Evolutionary conservation across 2,113 vertebrate species (phyloP), one percentile per base, ranked within the genome.

Genomic region (Casuarius casuarius): DNA sequence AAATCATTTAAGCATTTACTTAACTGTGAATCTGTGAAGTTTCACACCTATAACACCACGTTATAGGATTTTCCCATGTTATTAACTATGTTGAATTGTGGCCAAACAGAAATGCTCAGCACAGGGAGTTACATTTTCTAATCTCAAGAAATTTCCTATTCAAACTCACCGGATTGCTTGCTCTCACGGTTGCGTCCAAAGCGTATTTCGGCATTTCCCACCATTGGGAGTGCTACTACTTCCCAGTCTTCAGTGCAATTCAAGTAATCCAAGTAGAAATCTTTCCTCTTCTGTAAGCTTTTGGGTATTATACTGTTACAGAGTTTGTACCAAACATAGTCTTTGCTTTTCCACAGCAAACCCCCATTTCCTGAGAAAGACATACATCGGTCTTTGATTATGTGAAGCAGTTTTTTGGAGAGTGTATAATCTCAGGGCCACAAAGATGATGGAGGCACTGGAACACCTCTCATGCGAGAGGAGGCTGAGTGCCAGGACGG

Each of bases 181-280:
- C 18, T 18, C 26, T 20, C 42, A 2, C 61, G 4, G 25, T 31
- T 71, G 35, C 25, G 10, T 48, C 26, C 8, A 40, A 15, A 22
- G 63, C 38, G 38, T 28, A 46, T 3, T 15, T 42, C 54, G 46
- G 33, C 31, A 54, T 26, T 46, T 51, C 61, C 76, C 68, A 18
- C 28, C 8, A 0, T 0, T 4, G 40, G 12, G 56, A 35, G 28
- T 17, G 18, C 31, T 29, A 5, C 19, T 3, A 3, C 52, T 20
- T 46, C 23, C 76, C 67, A n/a, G 28, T 11, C n/a, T 9, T 33
- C 28, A 22, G 28, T n/a, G 23, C 10, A 19, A 29, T 29, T 23
- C 76, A 58, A 22, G 35, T 25, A 35, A n/a, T 8, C n/a, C n/a
- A 15, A 28, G 18, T 1, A 23, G 61, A 75, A 51, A 29, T 42